Conservation (phyloP, 2,888 invertebrate genomes). For the Copidosoma aretas region DNA sequence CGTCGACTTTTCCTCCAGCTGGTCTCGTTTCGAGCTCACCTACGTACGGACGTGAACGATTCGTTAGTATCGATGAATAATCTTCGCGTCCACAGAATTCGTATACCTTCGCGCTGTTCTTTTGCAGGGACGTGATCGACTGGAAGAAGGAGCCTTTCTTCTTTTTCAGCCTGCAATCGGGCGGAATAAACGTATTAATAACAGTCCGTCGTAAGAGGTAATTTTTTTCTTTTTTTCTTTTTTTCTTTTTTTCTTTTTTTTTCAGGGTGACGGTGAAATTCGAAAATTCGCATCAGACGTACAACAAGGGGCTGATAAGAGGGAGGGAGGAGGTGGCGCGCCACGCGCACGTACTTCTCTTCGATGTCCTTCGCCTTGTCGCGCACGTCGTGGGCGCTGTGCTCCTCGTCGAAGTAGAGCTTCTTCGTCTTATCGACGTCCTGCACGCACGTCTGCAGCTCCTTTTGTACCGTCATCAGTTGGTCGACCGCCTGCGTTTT, state of each 20-base stretch:
- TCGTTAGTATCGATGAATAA: no score
- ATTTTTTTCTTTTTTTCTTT: no score
- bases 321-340: no score
- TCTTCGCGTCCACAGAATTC: no score
- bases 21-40: constrained; percentile 86
- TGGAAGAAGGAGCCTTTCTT: constrained; percentile 97
- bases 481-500: constrained; percentile 76
- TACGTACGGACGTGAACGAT: constrained; percentile 49
- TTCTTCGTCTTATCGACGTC: constrained; percentile 96
- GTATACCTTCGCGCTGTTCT: constrained; percentile 94
- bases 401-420: constrained; percentile 93
- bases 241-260: no score
- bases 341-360: constrained; percentile 73
- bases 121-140: constrained; percentile 93
- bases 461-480: constrained; percentile 86
- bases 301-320: no score
- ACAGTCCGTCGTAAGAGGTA: no score
- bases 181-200: no score
- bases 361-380: constrained; percentile 95
- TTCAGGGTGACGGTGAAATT: no score
- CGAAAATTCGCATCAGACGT: no score
- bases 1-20: constrained; percentile 91
- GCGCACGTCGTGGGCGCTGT: constrained; percentile 92
- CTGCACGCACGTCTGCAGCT: constrained; percentile 82
- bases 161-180: constrained; percentile 79